These are phyloP conservation scores for Allobates femoralis DNA, from an alignment of 2,797 vertebrate genomes.

Conservation along the genomic window DNA sequence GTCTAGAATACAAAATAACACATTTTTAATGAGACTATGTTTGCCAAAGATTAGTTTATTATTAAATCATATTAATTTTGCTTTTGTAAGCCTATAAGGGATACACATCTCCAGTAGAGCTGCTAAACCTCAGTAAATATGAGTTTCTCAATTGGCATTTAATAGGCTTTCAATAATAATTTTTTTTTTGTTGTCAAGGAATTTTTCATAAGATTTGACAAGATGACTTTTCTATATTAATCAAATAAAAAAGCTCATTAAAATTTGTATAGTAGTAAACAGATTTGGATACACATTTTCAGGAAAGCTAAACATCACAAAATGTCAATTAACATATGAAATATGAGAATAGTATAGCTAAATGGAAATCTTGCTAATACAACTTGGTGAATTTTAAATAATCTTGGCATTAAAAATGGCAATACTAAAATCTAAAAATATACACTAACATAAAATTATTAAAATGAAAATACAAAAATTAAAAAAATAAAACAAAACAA, in stretches of 20 bases:
- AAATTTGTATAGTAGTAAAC: constrained; percentile 37
- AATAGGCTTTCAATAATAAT: constrained; percentile 42
- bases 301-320: constrained; percentile 15
- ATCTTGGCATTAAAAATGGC: not conserved
- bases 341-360: not conserved
- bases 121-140: constrained; percentile 53
- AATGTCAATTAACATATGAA: constrained; percentile 35
- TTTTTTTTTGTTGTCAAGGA: constrained; percentile 11
- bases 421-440: too few species aligned
- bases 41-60: constrained; percentile 54
- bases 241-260: constrained; percentile 46
- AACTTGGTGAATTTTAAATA: not conserved
- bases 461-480: too few species aligned
- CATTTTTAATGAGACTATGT: constrained; percentile 50
- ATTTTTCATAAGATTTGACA: constrained; percentile 24
- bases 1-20: constrained; percentile 48
- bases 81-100: constrained; percentile 45
- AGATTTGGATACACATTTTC: constrained; percentile 9
- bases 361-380: not conserved
- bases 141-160: constrained; percentile 45
- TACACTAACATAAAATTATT: too few species aligned
- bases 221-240: constrained; percentile 44
- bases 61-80: constrained; percentile 54
- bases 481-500: too few species aligned
- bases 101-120: constrained; percentile 29